These are phyloP conservation scores for Celastrina argiolus DNA, from an alignment of 2,888 invertebrate species.

Conservation along the genomic window DNA sequence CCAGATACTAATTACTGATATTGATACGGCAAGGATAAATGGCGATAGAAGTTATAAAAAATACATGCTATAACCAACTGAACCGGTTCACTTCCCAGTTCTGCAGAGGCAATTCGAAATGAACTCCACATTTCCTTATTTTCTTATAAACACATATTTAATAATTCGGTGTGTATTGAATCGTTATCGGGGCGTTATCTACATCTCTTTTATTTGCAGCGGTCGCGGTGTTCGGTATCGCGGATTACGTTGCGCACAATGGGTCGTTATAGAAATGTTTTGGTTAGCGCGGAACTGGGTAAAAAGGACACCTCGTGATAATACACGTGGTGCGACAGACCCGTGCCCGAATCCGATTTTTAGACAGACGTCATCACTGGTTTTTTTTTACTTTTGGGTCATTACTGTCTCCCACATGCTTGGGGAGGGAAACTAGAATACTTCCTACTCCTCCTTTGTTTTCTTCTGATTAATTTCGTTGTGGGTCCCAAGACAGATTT, in stretches of 20 bases:
- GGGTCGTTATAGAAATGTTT: conserved; percentile 60
- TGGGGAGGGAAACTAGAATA: no score
- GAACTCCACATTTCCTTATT: neutral
- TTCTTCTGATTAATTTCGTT: no score
- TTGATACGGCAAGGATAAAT: no score
- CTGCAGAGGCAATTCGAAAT: neutral
- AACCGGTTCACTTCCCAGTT: no score
- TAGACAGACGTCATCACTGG: no score
- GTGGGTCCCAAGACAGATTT: no score
- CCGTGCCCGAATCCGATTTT: neutral
- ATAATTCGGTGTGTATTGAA: conserved; percentile 8
- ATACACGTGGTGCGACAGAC: conserved; percentile 48
- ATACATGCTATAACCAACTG: no score
- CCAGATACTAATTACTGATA: no score
- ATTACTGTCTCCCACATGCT: no score
- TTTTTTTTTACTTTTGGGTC: no score
- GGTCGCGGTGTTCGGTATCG: conserved; percentile 39
- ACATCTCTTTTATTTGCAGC: conserved; percentile 39
- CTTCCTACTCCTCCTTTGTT: no score
- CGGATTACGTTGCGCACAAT: conserved; percentile 53
- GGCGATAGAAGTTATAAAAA: no score
- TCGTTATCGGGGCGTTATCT: conserved; percentile 44
- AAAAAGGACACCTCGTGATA: conserved; percentile 59
- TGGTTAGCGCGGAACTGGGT: conserved; percentile 57
- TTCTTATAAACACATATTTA: neutral